Base-by-base conservation (phyloP, 2,797 vertebrate species). In the Tarsius wallacei region DNA sequence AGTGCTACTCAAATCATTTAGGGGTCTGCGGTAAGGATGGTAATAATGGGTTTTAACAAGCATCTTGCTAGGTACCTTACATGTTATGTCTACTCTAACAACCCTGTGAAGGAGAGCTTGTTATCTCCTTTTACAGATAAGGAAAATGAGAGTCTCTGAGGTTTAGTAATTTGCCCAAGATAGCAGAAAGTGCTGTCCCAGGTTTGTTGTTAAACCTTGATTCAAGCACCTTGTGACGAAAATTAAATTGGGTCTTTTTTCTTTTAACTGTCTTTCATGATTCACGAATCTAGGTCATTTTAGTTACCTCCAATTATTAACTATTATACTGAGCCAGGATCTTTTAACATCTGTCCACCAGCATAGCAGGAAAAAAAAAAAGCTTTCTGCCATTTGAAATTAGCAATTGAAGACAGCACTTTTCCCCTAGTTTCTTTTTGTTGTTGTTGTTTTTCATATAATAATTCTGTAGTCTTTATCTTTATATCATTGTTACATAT, bases 221-320 rank as follows among this genome's bases (percentile, higher is more conserved):
- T 80, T 93, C 84, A 81, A 8, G 73, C 28, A 73, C 49, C 28
- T 87, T n/a, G 91, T 85, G 76, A 76, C 51, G 77, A 82, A 94
- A 68, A 91, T 71, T 91, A 42, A 59, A 21, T 33, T 36, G 26
- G 17, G 4, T 71, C 95, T 86, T 21, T 77, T 55, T 78, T 17
- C 49, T 78, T 78, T 55, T 24, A 70, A 70, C 53, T 57, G 21
- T 57, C 7, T 80, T 80, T n/a, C 8, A 12, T 51, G 73, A 80
- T 57, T 80, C 53, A 80, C 8, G n/a, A 90, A 80, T 17, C 33
- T n/a, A 31, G 14, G 4, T 63, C 21, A 63, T 81, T 85, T 96
- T 91, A 87, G 74, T 94, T 77, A 28, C 36, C 90, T 90, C 10
- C 85, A 47, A 81, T 88, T 93, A 70, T 95, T 94, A 85, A 26